A percentile compares a stretch with the other conserved stretches of the same genome.
phyloP scores from a whole-genome alignment of 1,140 invertebrate genomes.

The Drosophila biarmipes region DNA sequence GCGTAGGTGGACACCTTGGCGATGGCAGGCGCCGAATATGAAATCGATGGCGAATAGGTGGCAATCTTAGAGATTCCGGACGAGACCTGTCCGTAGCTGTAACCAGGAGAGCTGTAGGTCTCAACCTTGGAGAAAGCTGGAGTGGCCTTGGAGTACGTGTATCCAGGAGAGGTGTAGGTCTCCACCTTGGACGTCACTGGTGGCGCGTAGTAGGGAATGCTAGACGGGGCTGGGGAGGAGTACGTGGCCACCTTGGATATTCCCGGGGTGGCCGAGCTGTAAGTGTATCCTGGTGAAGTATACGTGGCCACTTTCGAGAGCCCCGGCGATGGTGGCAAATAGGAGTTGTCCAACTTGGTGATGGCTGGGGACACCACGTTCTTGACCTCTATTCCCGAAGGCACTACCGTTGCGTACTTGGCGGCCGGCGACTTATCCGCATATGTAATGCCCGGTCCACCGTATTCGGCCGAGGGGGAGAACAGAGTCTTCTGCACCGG shows the following conservation, averaged over 20 bases:
- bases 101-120: slow-evolving; percentile 67
- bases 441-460: slow-evolving; percentile 66
- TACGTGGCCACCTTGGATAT: slow-evolving; percentile 70
- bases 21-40: slow-evolving; percentile 51
- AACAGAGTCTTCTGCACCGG: slow-evolving; percentile 63
- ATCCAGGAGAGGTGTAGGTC: slow-evolving; percentile 64
- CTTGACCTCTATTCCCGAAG: slow-evolving; percentile 75
- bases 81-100: slow-evolving; percentile 44
- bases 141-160: slow-evolving; percentile 65
- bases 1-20: slow-evolving; percentile 56
- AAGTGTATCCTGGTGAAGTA: slow-evolving; percentile 58
- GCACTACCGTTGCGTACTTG: slow-evolving; percentile 75
- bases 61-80: slow-evolving; percentile 53
- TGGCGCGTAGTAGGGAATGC: slow-evolving; percentile 48
- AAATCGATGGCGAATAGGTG: slow-evolving; percentile 62
- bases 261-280: slow-evolving; percentile 58
- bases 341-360: slow-evolving; percentile 47
- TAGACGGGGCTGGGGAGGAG: slow-evolving; percentile 37
- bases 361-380: slow-evolving; percentile 67
- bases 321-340: slow-evolving; percentile 49
- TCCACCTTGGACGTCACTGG: slow-evolving; percentile 66
- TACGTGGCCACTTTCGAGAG: slow-evolving; percentile 63
- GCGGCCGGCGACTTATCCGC: slow-evolving; percentile 79
- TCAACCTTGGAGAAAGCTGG: slow-evolving; percentile 74
- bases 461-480: slow-evolving; percentile 65